Conservation (phyloP, 2,113 vertebrate genomes). For the Heterocephalus glaber region DNA sequence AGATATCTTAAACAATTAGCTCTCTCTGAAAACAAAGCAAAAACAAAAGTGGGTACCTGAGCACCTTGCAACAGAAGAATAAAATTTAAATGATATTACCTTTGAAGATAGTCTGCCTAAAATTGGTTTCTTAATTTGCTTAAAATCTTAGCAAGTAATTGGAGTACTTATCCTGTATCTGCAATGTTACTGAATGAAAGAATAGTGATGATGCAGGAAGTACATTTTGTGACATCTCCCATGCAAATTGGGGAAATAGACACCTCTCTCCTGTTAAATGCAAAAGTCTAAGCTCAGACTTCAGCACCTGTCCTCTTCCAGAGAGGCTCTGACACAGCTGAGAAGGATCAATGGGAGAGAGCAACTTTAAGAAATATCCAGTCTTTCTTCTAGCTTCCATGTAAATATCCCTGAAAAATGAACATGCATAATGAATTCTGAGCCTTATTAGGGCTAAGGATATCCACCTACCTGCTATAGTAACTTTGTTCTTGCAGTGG, state of each 20-base stretch:
- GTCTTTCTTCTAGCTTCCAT: neutral
- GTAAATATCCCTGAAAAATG: neutral
- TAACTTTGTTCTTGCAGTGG: neutral
- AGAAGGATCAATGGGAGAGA: neutral
- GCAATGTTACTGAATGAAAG: neutral
- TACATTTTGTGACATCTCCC: neutral
- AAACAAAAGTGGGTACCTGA: neutral
- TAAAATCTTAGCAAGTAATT: neutral
- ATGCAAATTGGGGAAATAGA: neutral
- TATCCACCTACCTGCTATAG: neutral
- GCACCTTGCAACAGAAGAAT: constrained; percentile 1
- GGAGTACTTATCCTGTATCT: neutral
- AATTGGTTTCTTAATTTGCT: neutral
- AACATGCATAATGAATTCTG: too few species aligned
- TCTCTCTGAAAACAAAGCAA: neutral
- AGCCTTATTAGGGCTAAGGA: neutral
- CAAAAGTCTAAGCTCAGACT: neutral
- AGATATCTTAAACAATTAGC: neutral
- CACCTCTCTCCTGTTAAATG: neutral
- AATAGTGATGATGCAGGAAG: neutral
- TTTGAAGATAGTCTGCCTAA: neutral
- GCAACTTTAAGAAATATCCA: neutral
- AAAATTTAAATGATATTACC: neutral
- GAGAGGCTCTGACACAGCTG: neutral
- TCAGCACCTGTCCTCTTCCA: neutral